Percentiles rank a stretch among this genome's conserved stretches.
These are phyloP conservation scores for Epizoanthus rinbou DNA, from an alignment of 92 coral and sea anemone genomes.

Conservation along the genomic window DNA sequence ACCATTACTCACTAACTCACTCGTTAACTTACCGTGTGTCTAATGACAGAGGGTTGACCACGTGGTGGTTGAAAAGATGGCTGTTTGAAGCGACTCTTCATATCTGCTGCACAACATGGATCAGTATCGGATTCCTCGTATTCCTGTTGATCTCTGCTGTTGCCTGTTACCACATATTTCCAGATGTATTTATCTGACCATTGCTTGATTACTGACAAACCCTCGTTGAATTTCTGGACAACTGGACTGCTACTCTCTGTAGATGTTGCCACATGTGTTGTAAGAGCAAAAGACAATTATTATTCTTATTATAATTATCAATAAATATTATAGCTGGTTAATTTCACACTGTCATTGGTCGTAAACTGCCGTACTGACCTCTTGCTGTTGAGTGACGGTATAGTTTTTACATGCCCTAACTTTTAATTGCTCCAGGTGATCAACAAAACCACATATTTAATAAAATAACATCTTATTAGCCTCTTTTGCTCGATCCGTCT, in stretches of 20 bases:
- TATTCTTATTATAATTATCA: neutral
- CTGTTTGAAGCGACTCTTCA: slow-evolving; percentile 29
- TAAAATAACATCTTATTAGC: too few species aligned
- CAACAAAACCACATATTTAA: too few species aligned
- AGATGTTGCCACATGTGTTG: slow-evolving; percentile 2
- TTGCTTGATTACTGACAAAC: slow-evolving; percentile 25
- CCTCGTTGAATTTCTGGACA: slow-evolving; percentile 27
- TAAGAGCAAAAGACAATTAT: neutral
- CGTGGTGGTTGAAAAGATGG: neutral
- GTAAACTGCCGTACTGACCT: too few species aligned
- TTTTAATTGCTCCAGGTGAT: too few species aligned
- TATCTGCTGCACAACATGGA: slow-evolving; percentile 26
- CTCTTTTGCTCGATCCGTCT: too few species aligned
- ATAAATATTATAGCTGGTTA: neutral
- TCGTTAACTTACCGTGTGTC: neutral
- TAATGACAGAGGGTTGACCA: neutral
- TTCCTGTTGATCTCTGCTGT: neutral
- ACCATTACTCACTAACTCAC: neutral
- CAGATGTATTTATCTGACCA: slow-evolving; percentile 72
- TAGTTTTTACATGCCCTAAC: too few species aligned
- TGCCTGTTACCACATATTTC: slow-evolving; percentile 56
- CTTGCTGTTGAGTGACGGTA: too few species aligned
- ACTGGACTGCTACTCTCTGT: slow-evolving; percentile 28
- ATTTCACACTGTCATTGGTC: neutral
- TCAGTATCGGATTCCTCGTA: neutral